phyloP scores from a whole-genome alignment of 2,888 invertebrate species.

The Incurvaria masculella region DNA sequence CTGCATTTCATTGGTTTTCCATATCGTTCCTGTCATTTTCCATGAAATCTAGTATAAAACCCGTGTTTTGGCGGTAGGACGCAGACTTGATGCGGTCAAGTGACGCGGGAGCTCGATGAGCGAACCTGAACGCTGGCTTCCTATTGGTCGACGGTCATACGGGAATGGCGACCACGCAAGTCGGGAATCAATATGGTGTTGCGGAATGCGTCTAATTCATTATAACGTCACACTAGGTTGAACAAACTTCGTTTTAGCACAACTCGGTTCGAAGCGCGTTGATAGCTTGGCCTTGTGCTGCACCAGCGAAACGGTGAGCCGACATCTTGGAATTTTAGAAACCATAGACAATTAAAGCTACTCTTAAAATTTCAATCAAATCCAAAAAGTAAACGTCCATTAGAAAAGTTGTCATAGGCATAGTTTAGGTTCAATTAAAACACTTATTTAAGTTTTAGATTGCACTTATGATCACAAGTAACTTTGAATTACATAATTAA shows the following conservation, averaged over 20 bases:
- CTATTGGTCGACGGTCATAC: slow-evolving; percentile 66
- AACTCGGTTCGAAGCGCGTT: background rate
- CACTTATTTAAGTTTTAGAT: no score
- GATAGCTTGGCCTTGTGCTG: background rate
- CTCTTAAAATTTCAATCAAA: no score
- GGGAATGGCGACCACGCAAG: slow-evolving; percentile 61
- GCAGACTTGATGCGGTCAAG: background rate
- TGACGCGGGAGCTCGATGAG: background rate
- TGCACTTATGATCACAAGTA: no score
- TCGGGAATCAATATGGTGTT: no score
- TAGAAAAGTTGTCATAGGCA: no score
- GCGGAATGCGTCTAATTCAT: no score
- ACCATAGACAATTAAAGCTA: background rate
- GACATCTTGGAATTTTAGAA: background rate
- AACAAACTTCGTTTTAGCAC: background rate
- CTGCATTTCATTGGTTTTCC: background rate
- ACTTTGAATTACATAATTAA: no score
- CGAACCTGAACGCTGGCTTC: slow-evolving; percentile 62
- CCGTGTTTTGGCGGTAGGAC: background rate
- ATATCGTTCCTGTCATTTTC: no score
- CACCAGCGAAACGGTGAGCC: background rate
- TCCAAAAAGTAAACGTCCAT: no score
- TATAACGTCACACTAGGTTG: background rate
- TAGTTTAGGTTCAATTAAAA: no score
- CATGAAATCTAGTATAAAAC: no score